Evolutionary conservation across 2,113 vertebrate species (phyloP), one percentile per base, ranked within the genome.

Genomic region (Typhlomys cinereus): DNA sequence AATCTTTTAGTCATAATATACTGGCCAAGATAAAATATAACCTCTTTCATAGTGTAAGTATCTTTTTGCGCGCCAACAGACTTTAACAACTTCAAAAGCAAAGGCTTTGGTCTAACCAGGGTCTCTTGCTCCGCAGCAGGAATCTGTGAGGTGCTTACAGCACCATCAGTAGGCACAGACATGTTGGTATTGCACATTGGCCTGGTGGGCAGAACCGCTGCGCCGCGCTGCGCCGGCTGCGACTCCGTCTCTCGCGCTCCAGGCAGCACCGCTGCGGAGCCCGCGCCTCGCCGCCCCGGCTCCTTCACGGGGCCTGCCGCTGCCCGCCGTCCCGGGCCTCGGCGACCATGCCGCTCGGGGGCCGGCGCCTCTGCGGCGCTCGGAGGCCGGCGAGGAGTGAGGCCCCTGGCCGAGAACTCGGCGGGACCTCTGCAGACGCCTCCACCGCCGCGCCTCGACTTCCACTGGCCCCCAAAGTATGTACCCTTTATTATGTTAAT

Each of bases 1-100:
- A 99, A 98, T 97, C 99, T 98, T 96, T 99, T 99, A 97, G 98
- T 97, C 97, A 99, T 99, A 96, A 99, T 99, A 98, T 99, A 99
- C 95, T 99, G 99, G 86, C 99, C 99, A 96, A 99, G 98, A 98
- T 99, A 99, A 98, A 99, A 99, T 98, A 99, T 99, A 97, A 99
- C 99, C 99, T 99, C 48, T 76, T 76, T 50, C 11, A 34, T 25
- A 25, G 20, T 9, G 2, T 15, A 29, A n/a, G n/a, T n/a, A n/a
- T n/a, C 29, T 54, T 85, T 86, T 34, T 75, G 46, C 20, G 36
- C 13, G 52, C 48, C 18, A n/a, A 52, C 34, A 76, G 21, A 54
- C 21, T 52, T 27, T 29, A 29, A 46, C 15, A 70, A 48, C 34
- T 76, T 76, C 50, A 76, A 76, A 52, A 76, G 34, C 50, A n/a